These are phyloP conservation scores for Penaeus vannamei DNA, from an alignment of 1,140 invertebrate genomes.

Conservation along the genomic window DNA sequence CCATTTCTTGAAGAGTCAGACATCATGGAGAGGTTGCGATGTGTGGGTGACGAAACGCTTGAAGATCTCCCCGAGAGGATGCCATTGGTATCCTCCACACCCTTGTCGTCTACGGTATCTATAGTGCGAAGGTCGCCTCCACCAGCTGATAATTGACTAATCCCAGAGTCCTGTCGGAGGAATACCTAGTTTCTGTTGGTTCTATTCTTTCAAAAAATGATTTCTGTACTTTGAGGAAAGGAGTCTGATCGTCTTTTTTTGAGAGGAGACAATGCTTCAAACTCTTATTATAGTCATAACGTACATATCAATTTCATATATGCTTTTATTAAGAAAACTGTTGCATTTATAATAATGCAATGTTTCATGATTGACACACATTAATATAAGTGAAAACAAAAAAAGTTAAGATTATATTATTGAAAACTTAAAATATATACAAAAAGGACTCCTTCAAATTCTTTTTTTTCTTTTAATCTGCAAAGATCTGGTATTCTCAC, in stretches of 20 bases:
- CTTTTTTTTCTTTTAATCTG: not conserved
- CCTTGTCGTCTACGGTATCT: slow-evolving; percentile 76
- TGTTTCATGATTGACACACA: not conserved
- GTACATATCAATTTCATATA: too few species aligned
- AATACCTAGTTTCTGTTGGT: not conserved
- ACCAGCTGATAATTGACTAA: slow-evolving; percentile 83
- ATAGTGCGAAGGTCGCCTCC: slow-evolving; percentile 71
- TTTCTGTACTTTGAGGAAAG: too few species aligned
- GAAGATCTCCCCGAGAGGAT: slow-evolving; percentile 67
- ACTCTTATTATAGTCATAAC: too few species aligned
- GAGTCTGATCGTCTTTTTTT: too few species aligned
- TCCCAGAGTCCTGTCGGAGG: slow-evolving; percentile 84
- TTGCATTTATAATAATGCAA: too few species aligned
- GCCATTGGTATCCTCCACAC: slow-evolving; percentile 59
- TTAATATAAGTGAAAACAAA: not conserved
- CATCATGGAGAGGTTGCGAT: slow-evolving; percentile 62
- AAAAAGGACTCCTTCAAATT: not conserved
- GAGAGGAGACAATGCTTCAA: too few species aligned
- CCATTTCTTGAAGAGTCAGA: slow-evolving; percentile 65
- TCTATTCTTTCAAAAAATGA: not conserved
- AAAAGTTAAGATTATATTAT: not conserved
- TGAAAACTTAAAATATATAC: not conserved
- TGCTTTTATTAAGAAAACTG: too few species aligned
- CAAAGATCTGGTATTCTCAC: slow-evolving; percentile 31
- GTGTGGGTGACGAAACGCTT: slow-evolving; percentile 67